Conservation (phyloP, 2,888 invertebrate species). For the Melanostoma mellinum region DNA sequence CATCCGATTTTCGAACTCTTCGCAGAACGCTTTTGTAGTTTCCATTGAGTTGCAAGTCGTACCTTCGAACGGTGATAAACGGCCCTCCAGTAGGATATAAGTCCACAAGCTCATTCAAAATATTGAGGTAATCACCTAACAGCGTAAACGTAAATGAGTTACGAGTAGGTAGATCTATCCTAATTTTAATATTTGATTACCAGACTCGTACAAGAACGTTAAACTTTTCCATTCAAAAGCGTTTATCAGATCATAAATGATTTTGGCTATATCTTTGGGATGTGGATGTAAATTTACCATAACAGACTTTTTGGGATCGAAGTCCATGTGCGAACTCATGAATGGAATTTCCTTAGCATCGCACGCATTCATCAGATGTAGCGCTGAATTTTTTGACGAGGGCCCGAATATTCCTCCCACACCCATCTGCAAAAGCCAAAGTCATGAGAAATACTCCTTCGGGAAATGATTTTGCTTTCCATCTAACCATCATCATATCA, state of each 20-base stretch:
- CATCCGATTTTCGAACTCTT: slow-evolving; percentile 87
- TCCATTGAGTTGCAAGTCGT: slow-evolving; percentile 86
- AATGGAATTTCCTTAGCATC: slow-evolving; percentile 93
- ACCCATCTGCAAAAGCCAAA: slow-evolving; percentile 83
- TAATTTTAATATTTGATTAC: slow-evolving; percentile 66
- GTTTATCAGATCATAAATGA: slow-evolving; percentile 87
- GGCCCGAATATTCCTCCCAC: slow-evolving; percentile 94
- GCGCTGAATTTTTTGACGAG: slow-evolving; percentile 85
- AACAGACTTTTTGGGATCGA: slow-evolving; percentile 83
- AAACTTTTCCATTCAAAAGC: slow-evolving; percentile 92
- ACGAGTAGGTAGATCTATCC: background rate
- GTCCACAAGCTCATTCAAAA: slow-evolving; percentile 88
- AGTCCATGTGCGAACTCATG: slow-evolving; percentile 89
- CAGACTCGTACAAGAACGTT: slow-evolving; percentile 86
- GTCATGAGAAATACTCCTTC: background rate
- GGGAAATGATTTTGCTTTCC: background rate
- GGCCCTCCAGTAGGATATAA: slow-evolving; percentile 84
- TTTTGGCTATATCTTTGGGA: slow-evolving; percentile 84
- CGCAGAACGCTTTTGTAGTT: slow-evolving; percentile 87
- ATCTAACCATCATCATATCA: slow-evolving; percentile 83
- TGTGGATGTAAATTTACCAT: slow-evolving; percentile 89
- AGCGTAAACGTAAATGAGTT: background rate
- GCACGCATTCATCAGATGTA: slow-evolving; percentile 91
- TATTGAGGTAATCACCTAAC: slow-evolving; percentile 84
- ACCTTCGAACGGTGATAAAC: slow-evolving; percentile 85